Evolutionary conservation across 2,113 vertebrate species (phyloP), one percentile per base, ranked within the genome.

Genomic region (Melanerpes formicivorus): DNA sequence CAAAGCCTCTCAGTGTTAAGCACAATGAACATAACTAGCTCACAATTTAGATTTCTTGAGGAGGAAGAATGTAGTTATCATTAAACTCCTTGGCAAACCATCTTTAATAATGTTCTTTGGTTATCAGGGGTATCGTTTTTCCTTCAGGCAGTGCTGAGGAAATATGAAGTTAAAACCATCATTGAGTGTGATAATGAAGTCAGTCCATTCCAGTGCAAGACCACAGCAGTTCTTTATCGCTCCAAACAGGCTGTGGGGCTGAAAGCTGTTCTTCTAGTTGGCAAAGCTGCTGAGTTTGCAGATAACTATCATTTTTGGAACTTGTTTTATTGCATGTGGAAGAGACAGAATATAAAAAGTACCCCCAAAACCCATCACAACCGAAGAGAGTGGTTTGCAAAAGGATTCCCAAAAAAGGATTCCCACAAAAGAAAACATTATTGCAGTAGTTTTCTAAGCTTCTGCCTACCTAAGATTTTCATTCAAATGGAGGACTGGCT

Each of bases 101-200:
- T 56, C 93, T 97, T 97, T 96, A 95, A 87, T 97, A 97, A 96
- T 96, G 80, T 94, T 95, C 94, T 95, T 96, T 96, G 88, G 77
- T 96, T 97, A 97, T 97, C 91, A 85, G 46, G 83, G 48, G 46
- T 97, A 96, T 98, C 55, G 0, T 95, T 95, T 96, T 95, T 92
- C 91, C 97, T 97, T 94, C 92, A 82, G 96, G 96, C 96, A 96
- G 90, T 94, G 82, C 93, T 90, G 82, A 92, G 83, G 90, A 95
- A 97, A 95, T 94, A 65, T 11, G 65, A 92, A 96, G 88, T 96
- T 95, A 80, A 97, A 97, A 88, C 78, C 91, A 92, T 92, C 95
- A 67, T 46, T 95, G 67, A 92, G 18, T 73, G 54, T 94, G 93
- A 96, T 98, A 97, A 97, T 97, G 93, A 97, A 97, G 87, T 96